Conservation (phyloP, 2,113 vertebrate genomes). For the Chloropsis hardwickii region DNA sequence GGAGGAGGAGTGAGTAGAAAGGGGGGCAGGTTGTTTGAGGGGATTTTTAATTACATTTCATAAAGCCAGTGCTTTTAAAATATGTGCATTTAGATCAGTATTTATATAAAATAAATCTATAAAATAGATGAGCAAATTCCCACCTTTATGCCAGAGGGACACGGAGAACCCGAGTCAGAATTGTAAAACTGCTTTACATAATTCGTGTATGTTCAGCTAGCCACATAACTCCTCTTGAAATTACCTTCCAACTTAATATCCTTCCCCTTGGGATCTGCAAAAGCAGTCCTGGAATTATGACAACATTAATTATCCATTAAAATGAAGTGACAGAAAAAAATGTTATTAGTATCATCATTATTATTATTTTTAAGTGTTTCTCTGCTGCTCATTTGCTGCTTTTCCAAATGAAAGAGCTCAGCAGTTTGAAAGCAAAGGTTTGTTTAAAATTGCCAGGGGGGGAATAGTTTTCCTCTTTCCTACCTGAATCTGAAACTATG, state of each 20-base stretch:
- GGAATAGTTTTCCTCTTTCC: background rate
- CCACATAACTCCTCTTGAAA: background rate
- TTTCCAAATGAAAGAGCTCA: background rate
- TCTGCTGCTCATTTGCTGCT: background rate
- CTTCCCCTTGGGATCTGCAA: background rate
- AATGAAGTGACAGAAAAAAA: background rate
- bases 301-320: background rate
- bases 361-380: background rate
- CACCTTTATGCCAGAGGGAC: background rate
- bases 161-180: background rate
- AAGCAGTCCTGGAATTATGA: background rate
- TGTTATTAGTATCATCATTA: background rate
- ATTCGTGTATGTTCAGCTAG: background rate
- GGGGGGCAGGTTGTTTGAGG: background rate
- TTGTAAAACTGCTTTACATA: background rate
- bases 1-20: background rate
- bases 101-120: background rate
- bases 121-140: background rate
- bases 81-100: background rate
- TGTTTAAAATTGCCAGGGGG: background rate
- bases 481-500: background rate
- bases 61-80: background rate
- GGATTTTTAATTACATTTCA: background rate
- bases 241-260: background rate
- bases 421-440: slow-evolving; percentile 11